Evolutionary conservation across 1,140 invertebrate genomes (phyloP).

Genomic region (Arion vulgaris): DNA sequence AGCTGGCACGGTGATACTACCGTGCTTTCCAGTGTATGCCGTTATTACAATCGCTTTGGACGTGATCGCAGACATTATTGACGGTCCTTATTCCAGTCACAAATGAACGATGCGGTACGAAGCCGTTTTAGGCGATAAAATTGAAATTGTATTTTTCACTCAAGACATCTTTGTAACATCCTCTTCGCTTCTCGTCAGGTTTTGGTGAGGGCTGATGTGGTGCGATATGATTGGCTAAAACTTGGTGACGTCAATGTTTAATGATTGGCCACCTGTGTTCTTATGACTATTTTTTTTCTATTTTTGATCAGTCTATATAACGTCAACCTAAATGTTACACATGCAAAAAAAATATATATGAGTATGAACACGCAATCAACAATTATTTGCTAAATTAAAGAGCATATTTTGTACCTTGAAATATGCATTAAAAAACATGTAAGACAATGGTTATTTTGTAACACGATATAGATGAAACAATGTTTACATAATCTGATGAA

Average conservation of each 20-base stretch:
- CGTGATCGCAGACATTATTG: slow-evolving; percentile 26
- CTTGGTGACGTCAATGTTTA: slow-evolving; percentile 4
- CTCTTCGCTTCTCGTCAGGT: not conserved
- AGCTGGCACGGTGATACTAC: slow-evolving; percentile 13
- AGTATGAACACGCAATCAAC: too few relatives aligned
- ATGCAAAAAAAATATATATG: too few relatives aligned
- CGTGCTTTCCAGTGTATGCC: slow-evolving; percentile 35
- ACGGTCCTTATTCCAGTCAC: not conserved
- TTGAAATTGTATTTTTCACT: not conserved
- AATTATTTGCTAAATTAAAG: too few relatives aligned
- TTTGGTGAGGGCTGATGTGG: slow-evolving; percentile 32
- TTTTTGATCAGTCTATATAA: not conserved
- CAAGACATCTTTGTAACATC: slow-evolving; percentile 32
- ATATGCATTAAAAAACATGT: too few relatives aligned
- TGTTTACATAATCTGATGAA: too few relatives aligned
- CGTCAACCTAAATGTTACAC: too few relatives aligned
- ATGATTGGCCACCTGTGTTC: not conserved
- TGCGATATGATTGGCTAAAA: slow-evolving; percentile 26
- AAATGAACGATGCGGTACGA: not conserved
- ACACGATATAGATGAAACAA: too few relatives aligned
- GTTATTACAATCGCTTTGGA: slow-evolving; percentile 38
- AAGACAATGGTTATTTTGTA: too few relatives aligned
- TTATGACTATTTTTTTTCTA: not conserved
- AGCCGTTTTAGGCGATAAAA: slow-evolving; percentile 3
- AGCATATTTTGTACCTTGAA: too few relatives aligned